Conservation (phyloP, 2,113 vertebrate genomes). For the Carlito syrichta region DNA sequence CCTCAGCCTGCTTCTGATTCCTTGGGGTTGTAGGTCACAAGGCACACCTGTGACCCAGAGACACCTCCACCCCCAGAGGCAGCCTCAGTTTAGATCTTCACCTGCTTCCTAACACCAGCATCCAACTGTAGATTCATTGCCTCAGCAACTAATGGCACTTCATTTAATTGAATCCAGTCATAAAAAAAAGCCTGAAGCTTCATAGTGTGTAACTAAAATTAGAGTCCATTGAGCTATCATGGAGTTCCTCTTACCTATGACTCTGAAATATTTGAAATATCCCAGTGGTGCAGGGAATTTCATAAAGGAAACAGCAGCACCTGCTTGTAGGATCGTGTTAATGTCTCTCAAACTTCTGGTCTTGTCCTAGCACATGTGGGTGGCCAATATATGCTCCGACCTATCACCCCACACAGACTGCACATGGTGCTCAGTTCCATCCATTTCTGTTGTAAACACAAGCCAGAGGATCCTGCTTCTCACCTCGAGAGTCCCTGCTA, state of each 20-base stretch:
- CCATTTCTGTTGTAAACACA: rapidly evolving
- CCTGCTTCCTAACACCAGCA: not conserved
- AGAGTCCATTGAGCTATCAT: rapidly evolving
- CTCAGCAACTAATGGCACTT: not conserved
- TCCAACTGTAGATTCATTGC: not conserved
- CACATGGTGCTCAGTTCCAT: rapidly evolving
- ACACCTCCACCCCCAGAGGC: rapidly evolving
- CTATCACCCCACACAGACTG: no score
- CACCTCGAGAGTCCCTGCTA: not conserved
- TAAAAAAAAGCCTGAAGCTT: not conserved
- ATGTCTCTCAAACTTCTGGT: rapidly evolving
- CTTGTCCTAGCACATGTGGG: rapidly evolving
- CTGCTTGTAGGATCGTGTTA: not conserved
- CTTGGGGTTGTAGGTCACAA: not conserved
- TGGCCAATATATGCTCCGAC: rapidly evolving
- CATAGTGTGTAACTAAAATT: rapidly evolving
- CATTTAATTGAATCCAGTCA: not conserved
- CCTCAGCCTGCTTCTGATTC: not conserved
- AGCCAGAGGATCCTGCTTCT: no score
- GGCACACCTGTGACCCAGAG: not conserved
- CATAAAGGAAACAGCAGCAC: rapidly evolving
- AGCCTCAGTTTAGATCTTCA: rapidly evolving
- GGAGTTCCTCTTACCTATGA: no score
- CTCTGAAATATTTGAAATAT: rapidly evolving
- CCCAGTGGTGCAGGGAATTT: rapidly evolving